Percentiles rank a stretch among this genome's conserved stretches.
Evolutionary conservation across 2,888 invertebrate genomes (phyloP).

Genomic region (Temnothorax rugatulus): DNA sequence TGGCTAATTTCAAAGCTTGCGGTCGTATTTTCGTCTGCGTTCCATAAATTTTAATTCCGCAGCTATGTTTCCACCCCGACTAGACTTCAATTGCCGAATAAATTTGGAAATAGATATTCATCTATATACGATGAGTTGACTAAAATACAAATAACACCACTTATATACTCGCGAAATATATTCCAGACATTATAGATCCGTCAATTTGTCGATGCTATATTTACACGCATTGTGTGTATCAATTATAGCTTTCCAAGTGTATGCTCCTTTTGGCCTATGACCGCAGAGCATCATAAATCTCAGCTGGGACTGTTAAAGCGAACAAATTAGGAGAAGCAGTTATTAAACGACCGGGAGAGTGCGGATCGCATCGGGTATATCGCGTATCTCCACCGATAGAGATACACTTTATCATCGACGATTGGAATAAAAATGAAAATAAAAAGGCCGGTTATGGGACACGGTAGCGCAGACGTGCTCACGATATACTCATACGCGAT

Average conservation of each 20-base stretch:
- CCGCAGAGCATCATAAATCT: slow-evolving; percentile 57
- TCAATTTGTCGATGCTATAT: background rate
- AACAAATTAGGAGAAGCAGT: slow-evolving; percentile 69
- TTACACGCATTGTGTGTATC: background rate
- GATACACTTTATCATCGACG: slow-evolving; percentile 48
- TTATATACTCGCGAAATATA: background rate
- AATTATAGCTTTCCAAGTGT: background rate
- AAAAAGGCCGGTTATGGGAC: slow-evolving; percentile 43
- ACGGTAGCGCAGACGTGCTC: slow-evolving; percentile 10
- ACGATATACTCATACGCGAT: slow-evolving; percentile 27
- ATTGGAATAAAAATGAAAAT: slow-evolving; percentile 49
- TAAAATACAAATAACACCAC: background rate
- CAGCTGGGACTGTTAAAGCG: slow-evolving; percentile 66
- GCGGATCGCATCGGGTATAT: slow-evolving; percentile 46
- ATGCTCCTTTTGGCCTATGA: background rate
- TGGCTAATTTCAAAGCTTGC: slow-evolving; percentile 24
- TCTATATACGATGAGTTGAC: background rate
- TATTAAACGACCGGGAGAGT: slow-evolving; percentile 65
- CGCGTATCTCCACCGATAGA: slow-evolving; percentile 21
- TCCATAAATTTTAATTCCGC: slow-evolving; percentile 17
- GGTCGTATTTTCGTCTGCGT: background rate
- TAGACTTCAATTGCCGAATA: background rate
- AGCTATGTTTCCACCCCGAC: background rate
- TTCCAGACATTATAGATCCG: background rate
- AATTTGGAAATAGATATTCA: slow-evolving; percentile 23